Conservation (phyloP, 2,797 vertebrate species). For the Tarsius wallacei region DNA sequence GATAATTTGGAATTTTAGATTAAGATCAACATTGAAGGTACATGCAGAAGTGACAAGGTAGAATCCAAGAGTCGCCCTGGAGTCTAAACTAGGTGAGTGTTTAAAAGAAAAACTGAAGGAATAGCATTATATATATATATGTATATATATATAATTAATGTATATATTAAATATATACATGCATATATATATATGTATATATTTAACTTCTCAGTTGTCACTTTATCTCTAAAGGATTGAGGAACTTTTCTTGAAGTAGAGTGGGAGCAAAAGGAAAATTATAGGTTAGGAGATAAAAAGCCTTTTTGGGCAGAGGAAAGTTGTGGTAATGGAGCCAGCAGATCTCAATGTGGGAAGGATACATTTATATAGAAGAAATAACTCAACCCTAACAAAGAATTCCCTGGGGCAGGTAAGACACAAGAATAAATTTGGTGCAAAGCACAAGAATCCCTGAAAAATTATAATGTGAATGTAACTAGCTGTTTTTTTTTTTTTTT, state of each 20-base stretch:
- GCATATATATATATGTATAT: too few relatives aligned
- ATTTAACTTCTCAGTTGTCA: constrained; percentile 74
- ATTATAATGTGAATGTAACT: constrained; percentile 50
- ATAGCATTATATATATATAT: too few relatives aligned
- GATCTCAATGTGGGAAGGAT: constrained; percentile 67
- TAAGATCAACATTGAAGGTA: constrained; percentile 37
- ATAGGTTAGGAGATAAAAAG: constrained; percentile 77
- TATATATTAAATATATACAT: too few relatives aligned
- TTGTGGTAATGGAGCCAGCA: constrained; percentile 57
- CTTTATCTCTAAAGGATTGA: constrained; percentile 72
- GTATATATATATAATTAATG: too few relatives aligned
- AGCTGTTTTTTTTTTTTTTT: constrained; percentile 20
- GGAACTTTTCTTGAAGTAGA: constrained; percentile 64
- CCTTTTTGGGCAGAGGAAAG: constrained; percentile 62
- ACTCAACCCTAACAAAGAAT: constrained; percentile 65
- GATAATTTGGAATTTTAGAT: constrained; percentile 55
- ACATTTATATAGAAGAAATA: constrained; percentile 71
- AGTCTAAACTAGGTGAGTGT: constrained; percentile 42
- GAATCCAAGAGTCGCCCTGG: background rate
- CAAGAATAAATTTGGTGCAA: constrained; percentile 72
- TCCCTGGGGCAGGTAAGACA: constrained; percentile 52
- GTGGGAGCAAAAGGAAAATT: constrained; percentile 76
- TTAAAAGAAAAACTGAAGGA: constrained; percentile 70
- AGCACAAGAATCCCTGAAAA: constrained; percentile 63
- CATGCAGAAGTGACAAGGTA: constrained; percentile 43